These are phyloP conservation scores for Corella eumyota DNA, from an alignment of 23 tunicate genomes.

Conservation along the genomic window DNA sequence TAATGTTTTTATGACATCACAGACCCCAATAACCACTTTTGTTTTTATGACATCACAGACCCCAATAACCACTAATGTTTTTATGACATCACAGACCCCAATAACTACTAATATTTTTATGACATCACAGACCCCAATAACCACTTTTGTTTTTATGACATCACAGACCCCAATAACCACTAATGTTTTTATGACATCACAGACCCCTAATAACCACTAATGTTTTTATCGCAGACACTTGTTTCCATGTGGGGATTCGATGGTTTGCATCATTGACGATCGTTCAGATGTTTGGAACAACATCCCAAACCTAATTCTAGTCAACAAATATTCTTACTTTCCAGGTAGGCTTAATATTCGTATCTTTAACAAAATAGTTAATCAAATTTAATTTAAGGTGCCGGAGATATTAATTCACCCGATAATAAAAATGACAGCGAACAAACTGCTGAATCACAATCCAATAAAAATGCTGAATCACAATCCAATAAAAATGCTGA, in stretches of 20 bases:
- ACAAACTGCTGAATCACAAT: constrained; percentile 1
- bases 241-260: constrained; percentile 96
- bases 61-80: too few relatives aligned
- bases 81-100: too few relatives aligned
- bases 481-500: constrained; percentile 2
- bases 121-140: too few relatives aligned
- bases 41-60: too few relatives aligned
- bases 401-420: constrained; percentile 91
- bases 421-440: constrained; percentile 29
- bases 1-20: too few relatives aligned
- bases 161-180: too few relatives aligned
- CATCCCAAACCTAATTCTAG: constrained; percentile 63
- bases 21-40: too few relatives aligned
- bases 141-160: too few relatives aligned
- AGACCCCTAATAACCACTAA: too few relatives aligned
- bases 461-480: neutral
- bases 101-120: too few relatives aligned
- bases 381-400: constrained; percentile 6
- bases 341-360: constrained; percentile 39
- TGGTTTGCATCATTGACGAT: constrained; percentile 98
- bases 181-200: too few relatives aligned
- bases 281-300: constrained; percentile 91
- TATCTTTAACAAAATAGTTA: neutral
- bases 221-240: constrained; percentile 44
- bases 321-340: constrained; percentile 74